phyloP scores from a whole-genome alignment of 2,113 vertebrate species.

The Spea multiplicata region DNA sequence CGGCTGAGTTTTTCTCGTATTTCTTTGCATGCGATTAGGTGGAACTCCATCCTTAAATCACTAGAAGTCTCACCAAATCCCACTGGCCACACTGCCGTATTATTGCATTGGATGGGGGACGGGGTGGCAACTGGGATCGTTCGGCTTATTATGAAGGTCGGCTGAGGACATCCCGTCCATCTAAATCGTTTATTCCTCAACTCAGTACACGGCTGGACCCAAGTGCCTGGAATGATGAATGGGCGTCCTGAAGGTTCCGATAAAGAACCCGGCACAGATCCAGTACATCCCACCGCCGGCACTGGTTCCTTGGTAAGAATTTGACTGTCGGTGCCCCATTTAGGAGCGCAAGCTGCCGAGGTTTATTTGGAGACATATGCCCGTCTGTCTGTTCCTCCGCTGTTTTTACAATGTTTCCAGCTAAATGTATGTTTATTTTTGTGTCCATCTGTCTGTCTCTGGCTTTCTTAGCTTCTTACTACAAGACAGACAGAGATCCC shows the following conservation, averaged over 20 bases:
- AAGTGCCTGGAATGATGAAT: too few species aligned
- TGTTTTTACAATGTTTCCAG: slow-evolving; percentile 9
- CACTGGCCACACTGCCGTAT: too few species aligned
- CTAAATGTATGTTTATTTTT: slow-evolving; percentile 8
- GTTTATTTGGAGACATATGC: slow-evolving; percentile 12
- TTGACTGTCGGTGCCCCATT: neutral
- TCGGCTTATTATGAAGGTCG: too few species aligned
- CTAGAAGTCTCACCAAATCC: too few species aligned
- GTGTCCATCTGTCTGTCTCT: slow-evolving; percentile 24
- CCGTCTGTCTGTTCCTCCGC: slow-evolving; percentile 17
- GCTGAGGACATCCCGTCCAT: too few species aligned
- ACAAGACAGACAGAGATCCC: slow-evolving; percentile 1
- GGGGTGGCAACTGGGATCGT: too few species aligned
- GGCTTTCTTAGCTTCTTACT: neutral
- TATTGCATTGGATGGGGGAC: too few species aligned
- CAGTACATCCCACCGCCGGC: neutral
- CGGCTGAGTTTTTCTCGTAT: too few species aligned
- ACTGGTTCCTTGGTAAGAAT: neutral
- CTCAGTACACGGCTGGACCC: too few species aligned
- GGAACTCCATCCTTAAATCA: too few species aligned
- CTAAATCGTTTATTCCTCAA: too few species aligned
- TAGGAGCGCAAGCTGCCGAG: neutral
- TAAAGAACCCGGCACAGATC: neutral
- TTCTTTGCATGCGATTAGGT: too few species aligned
- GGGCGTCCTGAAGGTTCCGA: neutral